phyloP scores from a whole-genome alignment of 2,888 invertebrate genomes.

The Lasioglossum oenotherae region DNA sequence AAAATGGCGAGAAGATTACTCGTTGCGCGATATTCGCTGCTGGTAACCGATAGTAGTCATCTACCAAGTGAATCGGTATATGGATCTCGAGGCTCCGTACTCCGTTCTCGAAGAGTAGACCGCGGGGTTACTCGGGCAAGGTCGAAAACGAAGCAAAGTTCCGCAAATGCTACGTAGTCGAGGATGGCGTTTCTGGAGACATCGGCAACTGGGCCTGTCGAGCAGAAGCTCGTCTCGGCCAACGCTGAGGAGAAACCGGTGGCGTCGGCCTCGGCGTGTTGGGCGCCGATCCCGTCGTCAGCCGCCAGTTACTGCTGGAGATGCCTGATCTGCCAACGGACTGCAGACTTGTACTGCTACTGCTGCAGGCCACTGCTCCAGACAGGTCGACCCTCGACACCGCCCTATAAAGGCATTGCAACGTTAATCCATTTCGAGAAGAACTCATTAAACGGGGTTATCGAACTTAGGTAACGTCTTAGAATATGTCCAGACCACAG shows the following conservation, averaged over 20 bases:
- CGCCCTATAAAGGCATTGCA: constrained; percentile 77
- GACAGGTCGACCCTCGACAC: constrained; percentile 90
- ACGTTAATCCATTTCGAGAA: background rate
- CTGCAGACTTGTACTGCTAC: constrained; percentile 86
- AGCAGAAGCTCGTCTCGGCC: constrained; percentile 83
- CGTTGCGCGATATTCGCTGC: background rate
- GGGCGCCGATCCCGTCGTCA: constrained; percentile 90
- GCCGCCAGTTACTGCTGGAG: constrained; percentile 85
- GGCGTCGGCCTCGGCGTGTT: constrained; percentile 91
- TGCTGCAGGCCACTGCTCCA: constrained; percentile 86
- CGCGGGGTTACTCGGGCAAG: constrained; percentile 53
- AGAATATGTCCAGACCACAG: background rate
- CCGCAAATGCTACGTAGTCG: constrained; percentile 76
- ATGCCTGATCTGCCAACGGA: constrained; percentile 76
- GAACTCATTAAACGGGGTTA: background rate
- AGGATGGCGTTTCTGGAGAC: constrained; percentile 75
- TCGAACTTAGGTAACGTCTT: background rate
- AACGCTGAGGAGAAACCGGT: constrained; percentile 90
- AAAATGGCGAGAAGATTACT: background rate
- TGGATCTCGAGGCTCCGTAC: background rate
- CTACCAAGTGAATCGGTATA: background rate
- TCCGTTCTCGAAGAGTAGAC: background rate
- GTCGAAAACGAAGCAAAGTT: constrained; percentile 53
- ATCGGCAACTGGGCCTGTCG: constrained; percentile 76
- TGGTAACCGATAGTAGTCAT: constrained; percentile 2